A percentile compares a stretch with the other conserved stretches of the same genome.
Evolutionary conservation across 2,888 invertebrate genomes (phyloP).

Genomic region (Caenorhabditis sp.): DNA sequence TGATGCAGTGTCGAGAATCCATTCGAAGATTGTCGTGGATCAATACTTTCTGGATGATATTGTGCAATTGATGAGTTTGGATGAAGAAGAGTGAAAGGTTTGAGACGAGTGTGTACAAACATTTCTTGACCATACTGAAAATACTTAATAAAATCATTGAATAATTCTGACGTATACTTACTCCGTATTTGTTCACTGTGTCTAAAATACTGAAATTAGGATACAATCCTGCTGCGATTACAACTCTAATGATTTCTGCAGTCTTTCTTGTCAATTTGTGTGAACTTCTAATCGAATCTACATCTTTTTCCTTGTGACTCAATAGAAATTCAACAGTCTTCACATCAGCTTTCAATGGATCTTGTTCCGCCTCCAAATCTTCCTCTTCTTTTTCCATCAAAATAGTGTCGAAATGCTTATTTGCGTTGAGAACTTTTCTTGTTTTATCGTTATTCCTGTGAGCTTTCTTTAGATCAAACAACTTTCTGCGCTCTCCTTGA

Average conservation of each 20-base stretch:
- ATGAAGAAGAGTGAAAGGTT: slow-evolving; percentile 64
- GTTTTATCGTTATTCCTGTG: slow-evolving; percentile 49
- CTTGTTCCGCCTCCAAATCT: slow-evolving; percentile 44
- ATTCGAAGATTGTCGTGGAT: slow-evolving; percentile 35
- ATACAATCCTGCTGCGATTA: slow-evolving; percentile 90
- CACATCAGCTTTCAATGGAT: slow-evolving; percentile 55
- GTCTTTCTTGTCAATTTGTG: slow-evolving; percentile 47
- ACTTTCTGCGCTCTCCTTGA: slow-evolving; percentile 87
- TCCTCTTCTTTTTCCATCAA: slow-evolving; percentile 57
- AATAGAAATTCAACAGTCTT: slow-evolving; percentile 57
- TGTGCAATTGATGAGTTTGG: slow-evolving; percentile 64
- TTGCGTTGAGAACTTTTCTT: slow-evolving; percentile 78
- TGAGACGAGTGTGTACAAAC: slow-evolving; percentile 62
- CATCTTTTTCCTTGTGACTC: slow-evolving; percentile 52
- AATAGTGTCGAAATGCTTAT: slow-evolving; percentile 64
- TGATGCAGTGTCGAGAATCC: slow-evolving; percentile 50
- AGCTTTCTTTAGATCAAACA: slow-evolving; percentile 81
- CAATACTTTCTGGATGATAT: slow-evolving; percentile 55
- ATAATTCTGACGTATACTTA: slow-evolving; percentile 57
- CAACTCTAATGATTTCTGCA: slow-evolving; percentile 71
- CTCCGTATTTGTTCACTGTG: slow-evolving; percentile 89
- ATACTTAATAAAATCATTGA: background rate
- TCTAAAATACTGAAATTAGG: slow-evolving; percentile 95
- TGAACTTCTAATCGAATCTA: slow-evolving; percentile 43
- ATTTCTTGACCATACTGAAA: slow-evolving; percentile 64